Evolutionary conservation across 2,888 invertebrate species (phyloP), one percentile per base, ranked within the genome.

Genomic region (Amorpha juglandis): DNA sequence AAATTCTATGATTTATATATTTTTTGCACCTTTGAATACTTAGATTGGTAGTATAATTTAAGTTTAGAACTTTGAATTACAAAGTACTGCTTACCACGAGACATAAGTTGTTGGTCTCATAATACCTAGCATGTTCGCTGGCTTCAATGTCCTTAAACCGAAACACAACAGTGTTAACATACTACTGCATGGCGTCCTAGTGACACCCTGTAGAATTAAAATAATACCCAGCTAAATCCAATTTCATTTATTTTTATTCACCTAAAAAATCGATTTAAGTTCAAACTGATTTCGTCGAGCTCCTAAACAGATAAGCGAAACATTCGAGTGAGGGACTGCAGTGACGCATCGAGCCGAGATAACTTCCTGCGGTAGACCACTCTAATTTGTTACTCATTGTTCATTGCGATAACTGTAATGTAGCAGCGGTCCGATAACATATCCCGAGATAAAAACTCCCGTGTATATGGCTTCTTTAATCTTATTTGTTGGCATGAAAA

Each of bases 331-430:
- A 77, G 78, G 78, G 76, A 76, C 77, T 74, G 74, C 70, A 78
- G 74, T 75, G 76, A 77, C 78, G 78, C 76, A 74, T 74, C 77
- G 77, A 63, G 71, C 68, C 74, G 67, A 82, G 84, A 85, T 86
- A 85, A 84, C 74, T 68, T 80, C 79, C 78, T 77, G 81, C 79
- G 80, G 81, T 80, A 82, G 82, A 80, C 79, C 79, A 80, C 75
- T 81, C 82, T 88, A 85, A 89, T 90, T 90, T 89, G 89, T 90
- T 85, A 86, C 86, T 85, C 85, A 87, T 87, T 87, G 86, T 81
- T 77, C 74, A 78, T 79, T 73, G 77, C 80, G 87, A 89, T 89
- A 89, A 83, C 81, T 81, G 79, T 82, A 82, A 83, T 81, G 77
- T 77, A 74, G 14, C 70, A 70, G 72, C 72, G 73, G 65, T 75